Conservation (phyloP, 1,140 invertebrate species). For the Drosophila seguyi region DNA sequence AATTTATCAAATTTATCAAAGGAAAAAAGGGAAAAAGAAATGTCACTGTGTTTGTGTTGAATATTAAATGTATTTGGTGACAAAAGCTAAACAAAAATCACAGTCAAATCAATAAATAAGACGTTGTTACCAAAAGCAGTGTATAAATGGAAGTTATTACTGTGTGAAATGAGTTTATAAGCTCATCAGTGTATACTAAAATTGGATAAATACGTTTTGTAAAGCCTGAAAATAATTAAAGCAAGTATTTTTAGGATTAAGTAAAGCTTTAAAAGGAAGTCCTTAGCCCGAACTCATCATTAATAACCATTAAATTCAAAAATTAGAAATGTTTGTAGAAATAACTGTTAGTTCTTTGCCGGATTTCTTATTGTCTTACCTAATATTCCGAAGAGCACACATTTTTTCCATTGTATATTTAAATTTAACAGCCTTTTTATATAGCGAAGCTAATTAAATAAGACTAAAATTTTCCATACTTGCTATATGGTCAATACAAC, state of each 20-base stretch:
- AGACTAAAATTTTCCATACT: not conserved
- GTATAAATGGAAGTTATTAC: not conserved
- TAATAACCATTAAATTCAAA: too few species aligned
- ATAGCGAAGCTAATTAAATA: too few species aligned
- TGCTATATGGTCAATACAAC: not conserved
- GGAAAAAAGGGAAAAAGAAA: not conserved
- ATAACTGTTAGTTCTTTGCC: too few species aligned
- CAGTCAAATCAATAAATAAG: conserved; percentile 1
- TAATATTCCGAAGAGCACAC: too few species aligned
- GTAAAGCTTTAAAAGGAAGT: not conserved
- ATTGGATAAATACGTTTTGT: not conserved
- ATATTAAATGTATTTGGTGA: not conserved
- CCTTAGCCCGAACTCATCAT: too few species aligned
- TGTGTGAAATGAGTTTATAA: not conserved
- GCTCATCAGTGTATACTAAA: not conserved
- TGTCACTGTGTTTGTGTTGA: conserved; percentile 7
- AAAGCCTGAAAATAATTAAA: not conserved
- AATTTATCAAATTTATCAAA: conserved; percentile 26
- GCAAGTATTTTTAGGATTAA: not conserved
- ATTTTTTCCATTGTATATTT: too few species aligned
- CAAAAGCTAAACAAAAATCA: not conserved
- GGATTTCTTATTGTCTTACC: not conserved
- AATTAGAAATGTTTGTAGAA: too few species aligned
- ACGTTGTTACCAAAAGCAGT: not conserved
- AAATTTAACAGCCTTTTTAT: too few species aligned